Conservation (phyloP, 2,113 vertebrate genomes). For the Cololabis saira region DNA sequence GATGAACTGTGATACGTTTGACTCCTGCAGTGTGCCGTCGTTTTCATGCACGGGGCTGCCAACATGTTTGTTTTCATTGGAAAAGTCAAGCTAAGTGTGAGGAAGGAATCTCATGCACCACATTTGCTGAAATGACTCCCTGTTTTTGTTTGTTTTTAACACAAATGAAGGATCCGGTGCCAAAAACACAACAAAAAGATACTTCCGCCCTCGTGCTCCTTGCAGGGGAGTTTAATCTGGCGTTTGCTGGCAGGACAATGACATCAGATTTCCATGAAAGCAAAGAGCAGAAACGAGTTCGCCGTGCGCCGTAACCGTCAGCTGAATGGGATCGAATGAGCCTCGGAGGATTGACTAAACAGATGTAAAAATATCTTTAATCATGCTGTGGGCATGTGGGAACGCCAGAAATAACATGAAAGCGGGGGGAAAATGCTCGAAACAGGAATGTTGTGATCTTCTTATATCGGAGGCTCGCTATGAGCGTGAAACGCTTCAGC, state of each 20-base stretch:
- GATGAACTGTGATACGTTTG: not conserved
- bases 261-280: not conserved
- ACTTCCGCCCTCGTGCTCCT: not conserved
- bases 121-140: not conserved
- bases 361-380: slow-evolving; percentile 53
- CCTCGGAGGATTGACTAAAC: slow-evolving; percentile 22
- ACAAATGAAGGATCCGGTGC: not conserved
- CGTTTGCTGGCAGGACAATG: not conserved
- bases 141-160: not conserved
- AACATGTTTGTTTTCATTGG: not conserved
- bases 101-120: not conserved
- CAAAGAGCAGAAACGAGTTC: not conserved
- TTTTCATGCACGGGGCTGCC: not conserved
- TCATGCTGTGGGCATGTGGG: slow-evolving; percentile 21
- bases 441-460: slow-evolving; percentile 37
- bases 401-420: slow-evolving; percentile 48
- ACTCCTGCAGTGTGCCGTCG: too few relatives aligned
- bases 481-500: slow-evolving; percentile 46
- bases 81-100: not conserved
- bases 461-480: slow-evolving; percentile 41
- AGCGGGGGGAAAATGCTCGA: not conserved
- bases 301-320: not conserved
- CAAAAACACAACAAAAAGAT: not conserved
- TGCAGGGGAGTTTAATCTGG: slow-evolving; percentile 1
- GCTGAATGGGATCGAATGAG: slow-evolving; percentile 27